phyloP scores from a whole-genome alignment of 2,888 invertebrate species.

The Tetrapedia diversipes region DNA sequence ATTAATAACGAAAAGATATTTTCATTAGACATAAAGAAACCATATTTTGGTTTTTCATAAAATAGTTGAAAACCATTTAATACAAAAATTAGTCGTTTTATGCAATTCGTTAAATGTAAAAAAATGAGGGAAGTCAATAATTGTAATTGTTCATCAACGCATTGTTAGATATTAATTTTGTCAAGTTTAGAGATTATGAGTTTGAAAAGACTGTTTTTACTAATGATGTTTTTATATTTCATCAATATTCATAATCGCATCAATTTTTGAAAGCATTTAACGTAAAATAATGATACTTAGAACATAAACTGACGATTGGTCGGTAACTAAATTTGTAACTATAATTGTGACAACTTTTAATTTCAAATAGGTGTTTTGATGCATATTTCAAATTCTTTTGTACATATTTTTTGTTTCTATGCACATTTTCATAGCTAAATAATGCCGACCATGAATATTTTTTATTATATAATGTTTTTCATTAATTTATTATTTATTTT shows the following conservation, averaged over 20 bases:
- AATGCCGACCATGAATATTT: slow-evolving; percentile 64
- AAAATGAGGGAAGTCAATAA: slow-evolving; percentile 10
- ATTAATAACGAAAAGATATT: background rate
- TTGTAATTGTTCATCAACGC: slow-evolving; percentile 4
- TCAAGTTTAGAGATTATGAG: slow-evolving; percentile 23
- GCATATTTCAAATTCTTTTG: background rate
- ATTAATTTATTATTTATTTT: slow-evolving; percentile 66
- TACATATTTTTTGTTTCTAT: slow-evolving; percentile 14
- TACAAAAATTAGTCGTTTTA: slow-evolving; percentile 10
- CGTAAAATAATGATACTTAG: slow-evolving; percentile 12
- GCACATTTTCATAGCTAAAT: slow-evolving; percentile 13
- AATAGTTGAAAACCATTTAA: too few relatives aligned
- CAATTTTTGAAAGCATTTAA: slow-evolving; percentile 27
- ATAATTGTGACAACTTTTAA: background rate
- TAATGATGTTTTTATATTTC: slow-evolving; percentile 10
- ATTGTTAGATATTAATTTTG: slow-evolving; percentile 9
- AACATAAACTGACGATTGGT: slow-evolving; percentile 64
- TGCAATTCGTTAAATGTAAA: background rate
- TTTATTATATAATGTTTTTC: slow-evolving; percentile 31
- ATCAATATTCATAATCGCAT: slow-evolving; percentile 4
- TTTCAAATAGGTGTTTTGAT: background rate
- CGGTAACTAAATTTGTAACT: slow-evolving; percentile 41
- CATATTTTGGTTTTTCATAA: slow-evolving; percentile 30
- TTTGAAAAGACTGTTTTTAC: slow-evolving; percentile 49
- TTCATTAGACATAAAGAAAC: background rate